A percentile compares a stretch with the other conserved stretches of the same genome.
Conservation (phyloP, 2,113 vertebrate genomes). For the Microtus richardsoni region DNA sequence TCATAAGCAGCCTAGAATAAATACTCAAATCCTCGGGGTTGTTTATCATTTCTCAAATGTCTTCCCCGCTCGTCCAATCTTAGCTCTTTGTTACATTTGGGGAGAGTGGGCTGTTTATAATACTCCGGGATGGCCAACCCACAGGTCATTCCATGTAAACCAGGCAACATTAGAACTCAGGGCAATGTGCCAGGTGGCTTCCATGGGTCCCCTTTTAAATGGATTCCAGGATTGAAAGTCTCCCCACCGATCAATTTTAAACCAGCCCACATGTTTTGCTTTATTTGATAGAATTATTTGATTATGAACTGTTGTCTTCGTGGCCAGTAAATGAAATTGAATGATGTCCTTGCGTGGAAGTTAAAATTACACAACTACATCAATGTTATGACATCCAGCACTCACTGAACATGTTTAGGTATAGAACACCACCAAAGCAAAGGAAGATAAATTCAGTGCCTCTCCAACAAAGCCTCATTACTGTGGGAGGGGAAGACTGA, state of each 20-base stretch:
- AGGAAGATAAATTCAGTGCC: background rate
- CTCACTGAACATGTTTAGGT: background rate
- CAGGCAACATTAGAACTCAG: constrained; percentile 1
- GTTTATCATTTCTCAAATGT: constrained; percentile 81
- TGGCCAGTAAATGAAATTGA: constrained; percentile 21
- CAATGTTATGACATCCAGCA: background rate
- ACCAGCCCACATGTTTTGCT: constrained; percentile 4
- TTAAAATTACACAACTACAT: background rate
- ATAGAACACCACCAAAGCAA: background rate
- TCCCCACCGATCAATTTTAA: background rate
- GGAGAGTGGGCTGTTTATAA: constrained; percentile 59
- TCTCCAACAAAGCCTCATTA: background rate
- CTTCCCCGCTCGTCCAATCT: constrained; percentile 68
- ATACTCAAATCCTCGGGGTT: constrained; percentile 75
- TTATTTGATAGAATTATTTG: background rate
- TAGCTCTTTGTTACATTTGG: constrained; percentile 63
- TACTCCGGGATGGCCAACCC: background rate
- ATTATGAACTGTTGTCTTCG: background rate
- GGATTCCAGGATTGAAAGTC: constrained; percentile 5
- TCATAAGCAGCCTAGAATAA: constrained; percentile 82
- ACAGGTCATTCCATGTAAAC: constrained; percentile 19
- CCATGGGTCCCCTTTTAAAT: background rate
- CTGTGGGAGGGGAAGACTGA: background rate
- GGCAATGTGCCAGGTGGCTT: background rate
- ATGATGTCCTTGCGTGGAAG: background rate